Base-by-base conservation (phyloP, 2,888 invertebrate species). In the Microchrysa polita region DNA sequence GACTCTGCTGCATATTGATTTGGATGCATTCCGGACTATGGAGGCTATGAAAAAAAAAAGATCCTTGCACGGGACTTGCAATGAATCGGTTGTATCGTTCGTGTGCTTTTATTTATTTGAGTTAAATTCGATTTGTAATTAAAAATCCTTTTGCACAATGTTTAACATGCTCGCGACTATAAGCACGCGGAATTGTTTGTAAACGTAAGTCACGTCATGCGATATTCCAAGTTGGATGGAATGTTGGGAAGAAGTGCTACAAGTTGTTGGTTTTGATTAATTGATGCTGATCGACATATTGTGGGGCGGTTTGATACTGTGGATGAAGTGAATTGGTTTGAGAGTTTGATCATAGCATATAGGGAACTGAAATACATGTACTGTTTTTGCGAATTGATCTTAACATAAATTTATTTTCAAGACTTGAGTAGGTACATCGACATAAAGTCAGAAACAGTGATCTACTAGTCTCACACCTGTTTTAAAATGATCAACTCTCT, bases 51-150 rank as follows among this genome's bases (percentile, higher is more conserved):
- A 61, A 61, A 52, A 52, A 16, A 20, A 14, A 65, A 22, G 65
- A 65, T 7, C 20, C 40, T 48, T 20, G 65, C 48, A 48, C 12
- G n/a, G n/a, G n/a, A n/a, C 44, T 65, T 34, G 2, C 65, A 65
- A 44, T 65, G 44, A 48, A 48, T 48, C 22, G 65, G 2, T 48
- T 18, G 22, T 48, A 48, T 48, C 42, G n/a, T 61, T 61, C 40
- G 61, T 61, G 48, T 65, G 20, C 44, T 48, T 65, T 67, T 67
- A 53, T 67, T 67, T 67, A 67, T 55, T 53, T 67, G 23, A 55
- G 23, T 69, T 69, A 55, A 69, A 69, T 69, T 69, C 69, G 69
- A 69, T 69, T 69, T 57, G 69, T 55, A 69, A 69, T 69, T 69
- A 69, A 69, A 65, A 69, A 69, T 69, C 44, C 57, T 27, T 69